Percentiles rank a stretch among this genome's conserved stretches.
These are phyloP conservation scores for Staurois parvus DNA, from an alignment of 2,797 vertebrate genomes.

Conservation along the genomic window DNA sequence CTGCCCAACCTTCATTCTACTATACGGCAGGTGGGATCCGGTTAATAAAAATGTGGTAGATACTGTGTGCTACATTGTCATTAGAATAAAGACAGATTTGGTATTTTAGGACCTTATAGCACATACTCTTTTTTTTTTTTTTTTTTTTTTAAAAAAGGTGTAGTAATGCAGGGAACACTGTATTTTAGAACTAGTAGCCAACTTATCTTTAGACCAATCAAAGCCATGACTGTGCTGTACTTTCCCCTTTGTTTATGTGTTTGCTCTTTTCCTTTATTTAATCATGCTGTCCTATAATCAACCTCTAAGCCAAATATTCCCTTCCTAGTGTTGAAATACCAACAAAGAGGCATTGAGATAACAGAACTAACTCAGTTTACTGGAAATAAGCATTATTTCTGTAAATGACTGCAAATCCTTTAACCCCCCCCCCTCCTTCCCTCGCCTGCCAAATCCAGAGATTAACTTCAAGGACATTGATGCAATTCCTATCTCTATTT, in stretches of 20 bases:
- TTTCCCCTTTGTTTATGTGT: background rate
- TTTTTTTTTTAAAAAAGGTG: no score
- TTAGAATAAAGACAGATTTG: no score
- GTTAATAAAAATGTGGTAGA: no score
- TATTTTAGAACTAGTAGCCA: no score
- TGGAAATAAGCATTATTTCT: conserved; percentile 35
- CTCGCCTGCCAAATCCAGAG: conserved; percentile 28
- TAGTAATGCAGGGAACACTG: no score
- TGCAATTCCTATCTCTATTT: conserved; percentile 7
- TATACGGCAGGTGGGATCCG: no score
- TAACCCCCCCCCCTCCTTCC: background rate
- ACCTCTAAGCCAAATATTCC: background rate
- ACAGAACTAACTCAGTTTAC: conserved; percentile 26
- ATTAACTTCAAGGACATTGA: conserved; percentile 36
- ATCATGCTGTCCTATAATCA: background rate
- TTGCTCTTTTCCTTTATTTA: background rate
- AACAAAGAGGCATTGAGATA: conserved; percentile 6
- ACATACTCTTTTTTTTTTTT: no score
- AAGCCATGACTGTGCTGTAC: background rate
- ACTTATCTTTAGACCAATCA: background rate
- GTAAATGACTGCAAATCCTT: conserved; percentile 46
- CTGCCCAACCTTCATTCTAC: no score
- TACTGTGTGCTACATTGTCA: no score
- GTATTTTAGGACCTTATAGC: no score
- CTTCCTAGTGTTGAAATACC: conserved; percentile 37